These are phyloP conservation scores for Peromyscus polionotus DNA, from an alignment of 2,113 vertebrate species.

Conservation along the genomic window DNA sequence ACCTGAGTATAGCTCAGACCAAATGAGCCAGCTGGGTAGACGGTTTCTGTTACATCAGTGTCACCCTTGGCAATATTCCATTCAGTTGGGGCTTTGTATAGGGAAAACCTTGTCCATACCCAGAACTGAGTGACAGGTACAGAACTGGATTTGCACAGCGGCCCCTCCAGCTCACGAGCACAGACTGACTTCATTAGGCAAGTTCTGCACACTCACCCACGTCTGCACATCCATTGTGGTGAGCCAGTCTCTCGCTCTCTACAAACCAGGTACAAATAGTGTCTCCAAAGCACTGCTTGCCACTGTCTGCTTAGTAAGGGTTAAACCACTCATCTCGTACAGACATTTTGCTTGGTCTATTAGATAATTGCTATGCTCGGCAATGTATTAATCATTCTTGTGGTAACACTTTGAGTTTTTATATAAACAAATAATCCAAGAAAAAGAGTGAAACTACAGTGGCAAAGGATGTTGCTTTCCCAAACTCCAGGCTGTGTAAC, in stretches of 20 bases:
- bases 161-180: neutral
- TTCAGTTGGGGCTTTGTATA: neutral
- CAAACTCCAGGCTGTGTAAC: neutral
- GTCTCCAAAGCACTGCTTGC: neutral
- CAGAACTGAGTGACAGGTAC: neutral
- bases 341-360: neutral
- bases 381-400: neutral
- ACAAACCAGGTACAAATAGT: neutral
- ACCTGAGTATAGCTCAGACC: neutral
- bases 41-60: neutral
- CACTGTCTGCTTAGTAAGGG: conserved; percentile 34
- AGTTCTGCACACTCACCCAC: too few species aligned
- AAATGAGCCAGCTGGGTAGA: neutral
- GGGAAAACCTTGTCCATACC: neutral
- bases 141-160: neutral
- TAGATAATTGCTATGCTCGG: neutral
- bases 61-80: neutral
- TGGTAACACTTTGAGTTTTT: conserved; percentile 21
- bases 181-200: neutral
- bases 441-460: neutral
- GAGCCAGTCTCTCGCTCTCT: neutral
- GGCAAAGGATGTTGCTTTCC: neutral
- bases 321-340: neutral
- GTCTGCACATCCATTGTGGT: neutral
- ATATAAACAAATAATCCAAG: neutral